Evolutionary conservation across 2,113 vertebrate species (phyloP), one percentile per base, ranked within the genome.

Genomic region (Beaufortia kweichowensis): DNA sequence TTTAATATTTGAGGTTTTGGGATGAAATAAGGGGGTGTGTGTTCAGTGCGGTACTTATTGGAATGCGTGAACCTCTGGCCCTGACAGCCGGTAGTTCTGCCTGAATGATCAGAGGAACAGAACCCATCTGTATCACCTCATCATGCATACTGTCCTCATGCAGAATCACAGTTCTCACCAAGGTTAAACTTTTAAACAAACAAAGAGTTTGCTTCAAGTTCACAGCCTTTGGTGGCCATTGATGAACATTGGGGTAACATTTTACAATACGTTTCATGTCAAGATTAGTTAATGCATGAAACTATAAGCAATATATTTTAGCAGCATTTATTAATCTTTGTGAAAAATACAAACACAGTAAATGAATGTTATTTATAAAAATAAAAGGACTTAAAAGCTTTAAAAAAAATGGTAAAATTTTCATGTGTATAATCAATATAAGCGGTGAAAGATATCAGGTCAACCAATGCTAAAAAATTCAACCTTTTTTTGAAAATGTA

Each of bases 61-160:
- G 46, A 62, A 75, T 23, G 69, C 56, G 23, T 77, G 57, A 69
- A 75, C 75, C 50, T 17, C 39, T 35, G 57, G 65, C 88, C 84
- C 86, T 84, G 82, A 83, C 86, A 90, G 88, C 86, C 86, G 89
- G 91, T 90, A 92, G 91, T 89, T 92, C 90, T 91, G 91, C 90
- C 84, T 90, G 90, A 85, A 77, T 90, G 91, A 84, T 79, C 89
- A 88, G 86, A 84, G 77, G 73, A 91, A 88, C 88, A 89, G 83
- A 84, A 85, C 88, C 84, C 90, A 92, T 92, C 90, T 92, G 90
- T 82, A 87, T 75, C 81, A 29, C 73, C 81, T 62, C 14, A 39
- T 72, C 84, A 88, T 89, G 90, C 84, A 86, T 89, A 90, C 87
- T 61, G 71, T 74, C 71, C 71, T 60, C 17, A 29, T 19, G 24